Conservation (phyloP, 2,888 invertebrate genomes). For the Caenorhabditis japonica region DNA sequence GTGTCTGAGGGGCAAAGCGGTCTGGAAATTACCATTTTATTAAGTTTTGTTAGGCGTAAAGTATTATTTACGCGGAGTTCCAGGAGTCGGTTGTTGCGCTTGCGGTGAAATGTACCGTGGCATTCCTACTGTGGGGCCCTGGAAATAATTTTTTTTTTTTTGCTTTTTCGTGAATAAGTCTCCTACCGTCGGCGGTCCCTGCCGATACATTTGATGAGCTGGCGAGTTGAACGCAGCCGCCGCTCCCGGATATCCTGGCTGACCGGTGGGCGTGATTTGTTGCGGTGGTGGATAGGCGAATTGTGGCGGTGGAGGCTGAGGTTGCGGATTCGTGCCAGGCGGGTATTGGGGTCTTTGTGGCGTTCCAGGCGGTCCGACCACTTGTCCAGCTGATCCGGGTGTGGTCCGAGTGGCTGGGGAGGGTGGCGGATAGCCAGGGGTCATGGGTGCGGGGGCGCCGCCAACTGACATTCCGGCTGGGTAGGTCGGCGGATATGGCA, state of each 20-base stretch:
- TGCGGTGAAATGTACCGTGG: slow-evolving; percentile 51
- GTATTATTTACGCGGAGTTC: slow-evolving; percentile 5
- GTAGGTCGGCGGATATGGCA: slow-evolving; percentile 4
- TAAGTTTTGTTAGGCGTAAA: not conserved
- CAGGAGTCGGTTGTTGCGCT: slow-evolving; percentile 21
- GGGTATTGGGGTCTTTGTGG: slow-evolving; percentile 40
- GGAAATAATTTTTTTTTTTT: not conserved
- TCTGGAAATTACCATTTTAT: slow-evolving; percentile 2
- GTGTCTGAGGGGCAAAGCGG: slow-evolving; percentile 41
- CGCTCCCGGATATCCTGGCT: slow-evolving; percentile 22
- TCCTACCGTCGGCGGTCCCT: slow-evolving; percentile 20
- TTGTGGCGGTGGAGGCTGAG: slow-evolving; percentile 21
- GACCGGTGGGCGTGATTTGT: slow-evolving; percentile 42
- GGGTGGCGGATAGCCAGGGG: slow-evolving; percentile 32
- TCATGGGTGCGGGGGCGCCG: slow-evolving; percentile 20
- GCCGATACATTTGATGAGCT: slow-evolving; percentile 41
- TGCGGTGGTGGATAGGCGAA: slow-evolving; percentile 25
- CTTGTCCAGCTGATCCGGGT: slow-evolving; percentile 26
- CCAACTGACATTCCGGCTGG: slow-evolving; percentile 27
- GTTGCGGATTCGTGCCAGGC: slow-evolving; percentile 29
- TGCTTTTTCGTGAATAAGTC: not conserved
- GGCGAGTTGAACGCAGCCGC: slow-evolving; percentile 28
- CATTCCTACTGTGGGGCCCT: slow-evolving; percentile 27
- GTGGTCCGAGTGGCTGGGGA: slow-evolving; percentile 16
- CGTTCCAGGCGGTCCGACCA: slow-evolving; percentile 17